Conservation (phyloP, 2,113 vertebrate species). For the Cathartes aura region DNA sequence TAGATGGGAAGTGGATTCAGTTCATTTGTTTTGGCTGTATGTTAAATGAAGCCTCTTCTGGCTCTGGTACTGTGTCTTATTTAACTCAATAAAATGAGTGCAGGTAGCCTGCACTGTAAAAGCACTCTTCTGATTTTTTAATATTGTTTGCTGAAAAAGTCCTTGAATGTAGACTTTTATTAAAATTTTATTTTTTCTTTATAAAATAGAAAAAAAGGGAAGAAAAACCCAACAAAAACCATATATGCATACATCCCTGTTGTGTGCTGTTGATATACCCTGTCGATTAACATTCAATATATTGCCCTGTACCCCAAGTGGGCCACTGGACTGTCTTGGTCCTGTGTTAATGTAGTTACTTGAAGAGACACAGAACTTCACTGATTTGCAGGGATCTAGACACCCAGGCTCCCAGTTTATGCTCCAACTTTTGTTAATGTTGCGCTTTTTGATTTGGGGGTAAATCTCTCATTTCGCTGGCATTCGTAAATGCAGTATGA, state of each 20-base stretch:
- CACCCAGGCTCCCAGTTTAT: not conserved
- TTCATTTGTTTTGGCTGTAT: not conserved
- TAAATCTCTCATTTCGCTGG: not conserved
- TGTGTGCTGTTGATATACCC: not conserved
- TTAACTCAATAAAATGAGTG: not conserved
- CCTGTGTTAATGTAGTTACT: not conserved
- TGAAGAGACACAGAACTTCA: not conserved
- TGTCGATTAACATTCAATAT: not conserved
- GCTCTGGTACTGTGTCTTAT: not conserved
- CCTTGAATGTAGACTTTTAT: not conserved
- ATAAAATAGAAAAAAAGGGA: not conserved
- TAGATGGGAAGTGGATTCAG: not conserved
- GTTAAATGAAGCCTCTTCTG: not conserved
- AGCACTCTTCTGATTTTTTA: not conserved
- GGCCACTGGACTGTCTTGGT: not conserved
- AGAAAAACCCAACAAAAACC: accelerated
- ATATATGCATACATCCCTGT: not conserved
- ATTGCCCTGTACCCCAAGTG: not conserved
- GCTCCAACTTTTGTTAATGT: not conserved
- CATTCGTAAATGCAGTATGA: not conserved
- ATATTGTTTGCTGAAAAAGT: not conserved
- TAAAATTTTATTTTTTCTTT: not conserved
- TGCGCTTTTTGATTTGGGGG: not conserved
- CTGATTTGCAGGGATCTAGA: not conserved
- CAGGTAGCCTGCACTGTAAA: not conserved